A percentile compares a stretch with the other conserved stretches of the same genome.
phyloP scores from a whole-genome alignment of 2,797 vertebrate genomes.

The Diplodus sargus region DNA sequence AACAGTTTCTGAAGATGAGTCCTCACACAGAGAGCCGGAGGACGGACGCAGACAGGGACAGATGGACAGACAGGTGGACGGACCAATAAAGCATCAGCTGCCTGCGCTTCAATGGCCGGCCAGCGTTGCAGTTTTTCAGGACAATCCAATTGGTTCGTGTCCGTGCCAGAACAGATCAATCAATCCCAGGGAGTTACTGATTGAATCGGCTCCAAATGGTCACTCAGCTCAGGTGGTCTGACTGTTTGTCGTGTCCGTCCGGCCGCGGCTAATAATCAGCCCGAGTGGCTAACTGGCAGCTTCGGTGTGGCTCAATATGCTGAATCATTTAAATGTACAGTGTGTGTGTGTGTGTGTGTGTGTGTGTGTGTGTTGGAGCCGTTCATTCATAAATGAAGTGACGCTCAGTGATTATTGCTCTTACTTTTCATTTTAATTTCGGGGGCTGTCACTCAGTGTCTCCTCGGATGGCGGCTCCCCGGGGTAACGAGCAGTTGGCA shows the following conservation, averaged over 20 bases:
- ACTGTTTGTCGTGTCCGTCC: conserved; percentile 4
- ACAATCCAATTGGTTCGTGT: conserved; percentile 34
- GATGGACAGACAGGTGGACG: background rate
- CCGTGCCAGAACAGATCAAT: conserved; percentile 57
- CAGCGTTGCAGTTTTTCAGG: conserved; percentile 23
- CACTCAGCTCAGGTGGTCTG: conserved; percentile 51
- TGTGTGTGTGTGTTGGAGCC: background rate
- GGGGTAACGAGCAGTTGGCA: conserved; percentile 4
- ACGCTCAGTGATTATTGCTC: conserved; percentile 53
- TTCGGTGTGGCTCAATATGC: conserved; percentile 26
- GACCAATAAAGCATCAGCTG: conserved; percentile 1
- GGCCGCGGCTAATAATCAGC: conserved; percentile 55
- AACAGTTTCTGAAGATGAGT: background rate
- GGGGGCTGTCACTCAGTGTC: conserved; percentile 40
- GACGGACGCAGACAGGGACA: background rate
- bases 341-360: background rate
- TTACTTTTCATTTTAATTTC: conserved; percentile 55
- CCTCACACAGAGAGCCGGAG: background rate
- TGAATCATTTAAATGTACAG: conserved; percentile 44
- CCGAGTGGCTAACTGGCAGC: conserved; percentile 64
- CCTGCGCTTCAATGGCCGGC: background rate
- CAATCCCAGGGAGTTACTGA: conserved; percentile 38
- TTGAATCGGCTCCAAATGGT: conserved; percentile 55
- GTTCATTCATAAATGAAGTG: conserved; percentile 60
- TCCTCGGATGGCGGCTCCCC: conserved; percentile 1